Evolutionary conservation across 1,140 invertebrate species (phyloP), one percentile per base, ranked within the genome.

Genomic region (Cydia amplana): DNA sequence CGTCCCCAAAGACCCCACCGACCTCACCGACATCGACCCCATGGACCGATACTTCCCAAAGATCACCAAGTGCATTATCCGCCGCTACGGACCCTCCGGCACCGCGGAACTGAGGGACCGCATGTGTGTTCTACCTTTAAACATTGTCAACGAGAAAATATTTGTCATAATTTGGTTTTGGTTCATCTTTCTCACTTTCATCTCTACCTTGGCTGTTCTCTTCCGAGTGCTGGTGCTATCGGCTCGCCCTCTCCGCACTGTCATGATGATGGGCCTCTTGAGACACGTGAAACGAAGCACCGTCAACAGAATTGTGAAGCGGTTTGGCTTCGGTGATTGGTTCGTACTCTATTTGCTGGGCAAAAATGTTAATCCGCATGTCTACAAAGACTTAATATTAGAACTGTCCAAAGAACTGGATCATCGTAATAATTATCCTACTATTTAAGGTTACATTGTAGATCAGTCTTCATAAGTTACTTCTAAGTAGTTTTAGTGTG

Each of bases 131-230:
- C 87, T 97, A 65, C 95, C 96, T 0, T 82, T 97, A 10, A 97
- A 97, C 82, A 95, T 97, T 76, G 91, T 97, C 16, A 97, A 97
- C 85, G 96, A 97, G 83, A 97, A 97, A 85, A 95, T 97, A 70
- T 97, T 96, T 81, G 93, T 96, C 12, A 95, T 97, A 70, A 85
- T 97, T 0, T 97, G 96, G 96, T 95, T 97, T 85, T 98, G 97
- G 97, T 95, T 97, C 72, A 93, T 97, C 46, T 85, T 96, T 28
- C 89, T 97, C 43, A 92, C 95, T 14, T 80, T 95, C 20, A 73
- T 97, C 7, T 95, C 96, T 1, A 92, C 92, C 23, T 77, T 96
- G 3, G 94, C 95, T 60, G 85, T 97, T 1, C 77, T 97, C 1
- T 97, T 96, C 84, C 93, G 93, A 74, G 74, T 94, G 2, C 74